Conservation (phyloP, 2,113 vertebrate genomes). For the Peromyscus leucopus region DNA sequence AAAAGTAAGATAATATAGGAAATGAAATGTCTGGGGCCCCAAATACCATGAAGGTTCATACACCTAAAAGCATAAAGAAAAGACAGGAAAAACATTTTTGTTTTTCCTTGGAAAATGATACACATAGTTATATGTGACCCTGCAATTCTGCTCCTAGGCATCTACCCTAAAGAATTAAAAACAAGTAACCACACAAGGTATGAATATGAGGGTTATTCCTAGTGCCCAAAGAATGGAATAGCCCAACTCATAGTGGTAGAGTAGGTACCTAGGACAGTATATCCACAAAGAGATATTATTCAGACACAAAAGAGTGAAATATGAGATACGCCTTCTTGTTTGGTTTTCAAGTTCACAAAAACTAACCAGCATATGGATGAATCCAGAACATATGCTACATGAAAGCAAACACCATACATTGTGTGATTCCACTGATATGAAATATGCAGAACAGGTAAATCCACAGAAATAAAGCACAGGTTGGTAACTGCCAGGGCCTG, state of each 20-base stretch:
- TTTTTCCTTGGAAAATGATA: background rate
- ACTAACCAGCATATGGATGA: background rate
- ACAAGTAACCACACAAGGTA: accelerated
- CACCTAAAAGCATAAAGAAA: background rate
- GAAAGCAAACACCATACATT: background rate
- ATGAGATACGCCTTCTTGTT: background rate
- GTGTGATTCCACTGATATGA: background rate
- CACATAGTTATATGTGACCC: background rate
- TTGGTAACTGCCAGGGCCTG: background rate
- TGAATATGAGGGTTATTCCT: background rate
- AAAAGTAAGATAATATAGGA: background rate
- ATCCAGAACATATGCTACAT: background rate
- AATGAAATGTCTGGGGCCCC: background rate
- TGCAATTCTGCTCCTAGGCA: background rate
- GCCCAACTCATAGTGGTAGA: accelerated
- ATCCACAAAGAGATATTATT: background rate
- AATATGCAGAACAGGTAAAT: background rate
- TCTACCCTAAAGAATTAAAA: background rate
- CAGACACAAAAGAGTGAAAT: background rate
- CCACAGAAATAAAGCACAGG: background rate
- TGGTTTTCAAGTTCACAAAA: background rate
- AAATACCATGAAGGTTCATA: background rate
- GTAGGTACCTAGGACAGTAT: background rate
- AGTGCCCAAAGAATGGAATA: background rate
- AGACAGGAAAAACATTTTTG: background rate